Conservation (phyloP, 2,888 invertebrate genomes). For the Volucella inflata region DNA sequence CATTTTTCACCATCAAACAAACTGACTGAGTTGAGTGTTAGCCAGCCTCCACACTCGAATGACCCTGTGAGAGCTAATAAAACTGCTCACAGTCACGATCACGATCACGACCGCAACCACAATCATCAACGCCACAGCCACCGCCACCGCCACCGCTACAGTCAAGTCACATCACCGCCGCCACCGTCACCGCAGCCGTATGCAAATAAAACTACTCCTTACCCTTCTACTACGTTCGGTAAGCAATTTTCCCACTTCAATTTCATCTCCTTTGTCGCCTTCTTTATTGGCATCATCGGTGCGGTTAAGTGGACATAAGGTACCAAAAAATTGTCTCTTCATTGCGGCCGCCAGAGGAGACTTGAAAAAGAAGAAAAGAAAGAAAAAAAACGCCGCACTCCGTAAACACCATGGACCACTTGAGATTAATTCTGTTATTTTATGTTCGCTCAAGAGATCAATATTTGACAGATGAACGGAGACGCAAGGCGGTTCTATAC, state of each 20-base stretch:
- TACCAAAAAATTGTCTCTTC: conserved; percentile 75
- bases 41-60: conserved; percentile 60
- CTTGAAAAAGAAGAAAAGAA: too few species aligned
- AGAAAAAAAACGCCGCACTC: conserved; percentile 55
- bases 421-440: conserved; percentile 76
- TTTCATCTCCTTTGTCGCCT: conserved; percentile 74
- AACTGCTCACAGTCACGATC: conserved; percentile 58
- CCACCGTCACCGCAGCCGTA: conserved; percentile 36
- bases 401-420: conserved; percentile 72
- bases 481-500: conserved; percentile 29
- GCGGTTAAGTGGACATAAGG: conserved; percentile 75
- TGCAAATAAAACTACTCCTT: conserved; percentile 60
- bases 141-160: conserved; percentile 21
- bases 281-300: conserved; percentile 73
- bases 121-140: conserved; percentile 6
- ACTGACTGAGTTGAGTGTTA: conserved; percentile 37
- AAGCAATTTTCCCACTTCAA: conserved; percentile 55
- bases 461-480: conserved; percentile 71
- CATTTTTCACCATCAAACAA: conserved; percentile 58
- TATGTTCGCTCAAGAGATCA: conserved; percentile 74
- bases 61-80: conserved; percentile 70
- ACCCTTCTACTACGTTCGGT: conserved; percentile 28
- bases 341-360: conserved; percentile 52
- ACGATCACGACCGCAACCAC: conserved; percentile 26
- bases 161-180: background rate